Evolutionary conservation across 1,140 invertebrate genomes (phyloP).

Genomic region (Lysiphlebus fabarum): DNA sequence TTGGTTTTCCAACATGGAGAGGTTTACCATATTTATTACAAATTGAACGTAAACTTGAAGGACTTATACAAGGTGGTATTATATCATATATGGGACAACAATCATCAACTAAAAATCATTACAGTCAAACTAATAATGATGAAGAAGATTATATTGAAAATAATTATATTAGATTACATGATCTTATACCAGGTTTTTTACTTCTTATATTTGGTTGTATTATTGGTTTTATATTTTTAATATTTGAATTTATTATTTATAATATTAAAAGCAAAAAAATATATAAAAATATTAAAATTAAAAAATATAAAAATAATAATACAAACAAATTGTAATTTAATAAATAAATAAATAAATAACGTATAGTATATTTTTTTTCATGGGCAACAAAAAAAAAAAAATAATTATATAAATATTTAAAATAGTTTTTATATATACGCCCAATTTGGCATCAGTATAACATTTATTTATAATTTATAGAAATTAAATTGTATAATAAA

Average conservation of each 20-base stretch:
- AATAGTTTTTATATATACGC: no score
- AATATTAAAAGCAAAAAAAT: not conserved
- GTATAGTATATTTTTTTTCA: no score
- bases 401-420: no score
- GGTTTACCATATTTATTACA: conserved; percentile 35
- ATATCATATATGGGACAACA: conserved; percentile 26
- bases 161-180: conserved; percentile 27
- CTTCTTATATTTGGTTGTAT: conserved; percentile 37
- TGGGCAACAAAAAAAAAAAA: no score
- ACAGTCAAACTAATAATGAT: conserved; percentile 3
- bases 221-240: conserved; percentile 6
- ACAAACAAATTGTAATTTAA: no score
- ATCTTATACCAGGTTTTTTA: conserved; percentile 40
- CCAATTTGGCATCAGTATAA: no score
- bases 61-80: conserved; percentile 33
- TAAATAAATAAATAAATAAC: no score
- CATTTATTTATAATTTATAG: no score
- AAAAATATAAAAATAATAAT: no score
- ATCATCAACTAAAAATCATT: not conserved
- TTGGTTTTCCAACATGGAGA: conserved; percentile 38
- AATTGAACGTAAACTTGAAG: conserved; percentile 32
- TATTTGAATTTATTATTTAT: conserved; percentile 12
- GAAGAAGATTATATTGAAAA: conserved; percentile 1
- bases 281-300: no score
- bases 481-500: no score